Base-by-base conservation (phyloP, 1,140 invertebrate species). In the Macrostomum lignano region DNA sequence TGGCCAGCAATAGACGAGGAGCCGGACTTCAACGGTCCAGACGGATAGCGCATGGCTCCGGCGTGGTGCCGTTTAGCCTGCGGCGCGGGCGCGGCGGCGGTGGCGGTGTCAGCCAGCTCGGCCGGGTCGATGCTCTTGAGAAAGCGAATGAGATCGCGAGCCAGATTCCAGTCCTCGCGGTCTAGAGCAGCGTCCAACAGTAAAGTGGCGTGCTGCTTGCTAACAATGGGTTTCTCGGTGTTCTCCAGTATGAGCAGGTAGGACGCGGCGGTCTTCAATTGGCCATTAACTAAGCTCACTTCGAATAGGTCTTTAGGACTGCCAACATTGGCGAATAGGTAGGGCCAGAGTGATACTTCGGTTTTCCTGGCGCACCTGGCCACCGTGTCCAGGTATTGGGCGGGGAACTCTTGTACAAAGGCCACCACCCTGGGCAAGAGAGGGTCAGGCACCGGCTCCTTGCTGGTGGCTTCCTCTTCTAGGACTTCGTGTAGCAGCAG, bases 351-450 rank as follows among this genome's bases (percentile, higher is more conserved):
- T 3, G 91, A 88, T 32, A 96, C 77, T 63, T 98, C 91, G 1
- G 88, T 94, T 62, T 98, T 98, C 29, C 91, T 64, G 0, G 88
- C 86, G 58, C 88, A 96, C 48, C 93, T 82, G 1, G 91, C 86
- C 36, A 96, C 74, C 7, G 86, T 93, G 62, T 77, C 60, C 36
- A 86, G 62, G 54, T 79, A 88, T 15, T 93, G 81, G n/a, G n/a
- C n/a, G 1, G 88, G 84, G 61, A 98, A 98, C 58, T 94, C 86
- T 44, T 78, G 71, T 38, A 96, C 91, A 52, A 98, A 98, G 51
- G 91, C 82, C 13, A 96, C 73, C 2, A 96, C 73, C 44, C 82
- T 74, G 1, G 91, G 88, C 29, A 98, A 57, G 43, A 94, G 70
- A 4, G 88, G 84, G 62, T 96, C 88, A 61, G 88, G 86, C 44